Conservation (phyloP, 2,888 invertebrate genomes). For the Autographa pulchrina region DNA sequence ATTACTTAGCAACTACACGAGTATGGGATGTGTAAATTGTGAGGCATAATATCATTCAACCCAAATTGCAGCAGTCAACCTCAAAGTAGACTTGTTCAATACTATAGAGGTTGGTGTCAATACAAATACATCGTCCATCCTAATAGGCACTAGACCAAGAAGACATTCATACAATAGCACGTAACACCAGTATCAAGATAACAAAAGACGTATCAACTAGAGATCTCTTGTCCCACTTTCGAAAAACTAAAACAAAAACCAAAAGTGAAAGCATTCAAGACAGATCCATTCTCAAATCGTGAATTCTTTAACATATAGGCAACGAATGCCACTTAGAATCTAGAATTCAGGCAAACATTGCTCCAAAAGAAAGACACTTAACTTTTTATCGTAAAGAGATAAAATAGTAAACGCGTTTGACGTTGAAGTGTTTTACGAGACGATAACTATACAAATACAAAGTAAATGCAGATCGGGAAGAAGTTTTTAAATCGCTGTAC, state of each 20-base stretch:
- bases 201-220: neutral
- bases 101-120: neutral
- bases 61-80: neutral
- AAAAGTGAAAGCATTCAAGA: conserved; percentile 32
- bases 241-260: conserved; percentile 30
- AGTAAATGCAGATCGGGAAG: no score
- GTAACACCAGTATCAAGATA: neutral
- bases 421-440: conserved; percentile 13
- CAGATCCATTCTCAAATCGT: conserved; percentile 17
- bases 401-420: conserved; percentile 21
- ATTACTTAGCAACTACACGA: no score
- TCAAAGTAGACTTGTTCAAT: neutral
- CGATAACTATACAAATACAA: neutral
- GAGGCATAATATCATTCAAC: neutral
- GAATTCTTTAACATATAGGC: conserved; percentile 40
- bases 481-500: no score
- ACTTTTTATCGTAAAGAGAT: conserved; percentile 48
- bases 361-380: conserved; percentile 40
- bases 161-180: neutral
- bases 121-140: neutral
- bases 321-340: conserved; percentile 27
- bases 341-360: conserved; percentile 37
- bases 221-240: conserved; percentile 1
- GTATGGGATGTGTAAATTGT: no score
- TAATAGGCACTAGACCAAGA: neutral